These are phyloP conservation scores for Vulpes vulpes DNA, from an alignment of 2,113 vertebrate species.

Conservation along the genomic window DNA sequence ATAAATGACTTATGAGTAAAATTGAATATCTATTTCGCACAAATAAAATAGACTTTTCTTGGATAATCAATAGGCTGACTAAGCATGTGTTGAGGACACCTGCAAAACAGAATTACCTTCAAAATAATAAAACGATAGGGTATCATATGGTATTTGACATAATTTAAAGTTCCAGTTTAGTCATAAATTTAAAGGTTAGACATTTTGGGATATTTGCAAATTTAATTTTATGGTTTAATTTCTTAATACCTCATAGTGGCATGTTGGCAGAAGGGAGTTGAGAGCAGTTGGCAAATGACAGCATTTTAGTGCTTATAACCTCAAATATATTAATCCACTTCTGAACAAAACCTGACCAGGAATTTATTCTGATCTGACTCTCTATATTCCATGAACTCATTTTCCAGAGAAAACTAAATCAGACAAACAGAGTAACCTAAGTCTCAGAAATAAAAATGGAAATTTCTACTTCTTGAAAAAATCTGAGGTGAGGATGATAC, in stretches of 20 bases:
- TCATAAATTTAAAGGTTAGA: neutral
- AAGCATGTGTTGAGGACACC: neutral
- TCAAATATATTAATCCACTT: neutral
- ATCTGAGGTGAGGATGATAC: neutral
- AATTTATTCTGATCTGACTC: neutral
- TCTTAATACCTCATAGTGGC: neutral
- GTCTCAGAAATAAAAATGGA: neutral
- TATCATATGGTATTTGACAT: neutral
- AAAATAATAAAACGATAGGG: slow-evolving; percentile 14
- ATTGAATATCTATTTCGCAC: neutral
- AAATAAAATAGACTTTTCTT: neutral
- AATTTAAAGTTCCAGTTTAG: slow-evolving; percentile 19
- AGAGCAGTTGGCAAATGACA: neutral
- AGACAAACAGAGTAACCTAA: neutral
- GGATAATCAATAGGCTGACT: neutral
- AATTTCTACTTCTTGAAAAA: slow-evolving; percentile 31
- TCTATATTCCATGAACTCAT: slow-evolving; percentile 5
- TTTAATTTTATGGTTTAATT: neutral
- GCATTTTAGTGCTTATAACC: neutral
- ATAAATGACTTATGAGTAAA: neutral
- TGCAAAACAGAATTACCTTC: neutral
- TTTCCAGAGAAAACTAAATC: slow-evolving; percentile 24
- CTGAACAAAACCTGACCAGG: neutral
- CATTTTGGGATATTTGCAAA: neutral
- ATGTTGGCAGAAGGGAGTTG: neutral